Evolutionary conservation across 2,113 vertebrate genomes (phyloP).

Genomic region (Onychostoma macrolepis): DNA sequence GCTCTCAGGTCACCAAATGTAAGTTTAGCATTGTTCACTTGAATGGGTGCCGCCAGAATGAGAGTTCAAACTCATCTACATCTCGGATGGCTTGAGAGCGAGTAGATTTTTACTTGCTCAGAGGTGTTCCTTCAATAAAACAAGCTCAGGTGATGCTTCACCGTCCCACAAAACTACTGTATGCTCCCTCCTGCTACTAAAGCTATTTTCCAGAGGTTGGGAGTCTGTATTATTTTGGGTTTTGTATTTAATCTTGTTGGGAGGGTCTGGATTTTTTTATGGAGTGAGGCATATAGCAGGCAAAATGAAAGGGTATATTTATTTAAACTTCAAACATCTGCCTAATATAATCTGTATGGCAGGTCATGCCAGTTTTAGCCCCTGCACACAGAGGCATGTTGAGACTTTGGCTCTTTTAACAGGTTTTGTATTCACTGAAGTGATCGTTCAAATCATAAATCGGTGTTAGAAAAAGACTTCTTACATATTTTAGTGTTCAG

Average conservation of each 20-base stretch:
- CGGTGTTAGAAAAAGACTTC: neutral
- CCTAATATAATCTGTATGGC: conserved; percentile 41
- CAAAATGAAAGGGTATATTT: conserved; percentile 57
- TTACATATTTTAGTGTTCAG: neutral
- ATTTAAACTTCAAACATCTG: conserved; percentile 55
- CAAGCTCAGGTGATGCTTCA: conserved; percentile 74
- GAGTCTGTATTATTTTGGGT: conserved; percentile 75
- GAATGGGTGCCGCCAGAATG: too few species aligned
- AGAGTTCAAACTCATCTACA: neutral
- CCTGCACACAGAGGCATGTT: conserved; percentile 39
- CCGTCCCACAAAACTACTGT: conserved; percentile 66
- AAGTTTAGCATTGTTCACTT: too few species aligned
- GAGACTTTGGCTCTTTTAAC: conserved; percentile 1
- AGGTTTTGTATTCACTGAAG: neutral
- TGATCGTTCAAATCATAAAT: neutral
- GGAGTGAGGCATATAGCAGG: conserved; percentile 69
- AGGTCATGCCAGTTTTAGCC: conserved; percentile 35
- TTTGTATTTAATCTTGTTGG: conserved; percentile 78
- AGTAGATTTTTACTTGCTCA: conserved; percentile 58
- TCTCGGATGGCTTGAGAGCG: neutral
- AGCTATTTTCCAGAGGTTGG: conserved; percentile 74
- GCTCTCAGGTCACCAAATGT: too few species aligned
- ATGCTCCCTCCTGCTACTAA: conserved; percentile 70
- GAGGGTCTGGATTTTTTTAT: conserved; percentile 71
- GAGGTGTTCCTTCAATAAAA: conserved; percentile 77